A percentile compares a stretch with the other conserved stretches of the same genome.
phyloP scores from a whole-genome alignment of 2,888 invertebrate genomes.

The Ashinkailepas kermadecensis region DNA sequence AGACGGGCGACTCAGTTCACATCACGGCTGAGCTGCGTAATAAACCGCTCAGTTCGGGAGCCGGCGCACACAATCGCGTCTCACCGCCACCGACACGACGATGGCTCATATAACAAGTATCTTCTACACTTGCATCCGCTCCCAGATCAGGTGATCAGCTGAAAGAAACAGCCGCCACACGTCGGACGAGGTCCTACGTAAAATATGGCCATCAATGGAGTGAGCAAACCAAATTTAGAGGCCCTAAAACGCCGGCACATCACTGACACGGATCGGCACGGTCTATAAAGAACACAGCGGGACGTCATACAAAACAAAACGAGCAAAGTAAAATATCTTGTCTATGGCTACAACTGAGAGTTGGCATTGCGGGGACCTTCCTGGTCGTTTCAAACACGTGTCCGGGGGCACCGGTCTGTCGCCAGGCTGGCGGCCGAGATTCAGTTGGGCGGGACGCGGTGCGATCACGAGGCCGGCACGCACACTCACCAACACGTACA shows the following conservation, averaged over 20 bases:
- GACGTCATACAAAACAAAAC: conserved; percentile 1
- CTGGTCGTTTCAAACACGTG: not conserved
- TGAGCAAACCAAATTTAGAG: conserved; percentile 19
- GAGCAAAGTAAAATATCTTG: not conserved
- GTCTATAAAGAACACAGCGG: not conserved
- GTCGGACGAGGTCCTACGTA: not conserved
- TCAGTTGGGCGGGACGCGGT: too few relatives aligned
- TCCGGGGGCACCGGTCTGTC: too few relatives aligned
- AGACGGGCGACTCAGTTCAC: not conserved
- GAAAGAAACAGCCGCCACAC: not conserved
- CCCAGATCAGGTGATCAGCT: not conserved
- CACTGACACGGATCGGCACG: not conserved
- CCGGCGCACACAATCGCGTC: not conserved
- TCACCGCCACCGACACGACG: not conserved
- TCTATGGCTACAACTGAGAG: conserved; percentile 6
- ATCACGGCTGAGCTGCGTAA: not conserved
- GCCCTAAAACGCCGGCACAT: not conserved
- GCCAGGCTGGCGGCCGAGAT: too few relatives aligned
- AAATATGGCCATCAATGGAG: not conserved
- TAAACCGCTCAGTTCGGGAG: not conserved
- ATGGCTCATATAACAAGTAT: not conserved
- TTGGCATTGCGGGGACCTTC: conserved; percentile 2
- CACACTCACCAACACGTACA: not conserved
- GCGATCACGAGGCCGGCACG: not conserved
- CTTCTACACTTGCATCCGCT: not conserved